phyloP scores from a whole-genome alignment of 2,888 invertebrate genomes.

The Ptychoptera contaminata region DNA sequence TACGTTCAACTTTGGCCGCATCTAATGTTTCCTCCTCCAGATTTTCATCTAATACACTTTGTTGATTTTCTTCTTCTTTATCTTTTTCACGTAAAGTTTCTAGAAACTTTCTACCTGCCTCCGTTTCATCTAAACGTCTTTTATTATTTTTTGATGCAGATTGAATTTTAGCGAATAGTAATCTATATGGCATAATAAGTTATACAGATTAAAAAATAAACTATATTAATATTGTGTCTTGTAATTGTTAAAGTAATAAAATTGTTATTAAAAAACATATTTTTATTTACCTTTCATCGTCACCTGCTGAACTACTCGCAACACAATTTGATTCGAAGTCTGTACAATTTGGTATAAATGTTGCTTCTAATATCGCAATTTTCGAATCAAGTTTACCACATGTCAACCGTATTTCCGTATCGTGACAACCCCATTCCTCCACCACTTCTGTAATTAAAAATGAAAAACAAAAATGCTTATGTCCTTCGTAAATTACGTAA shows the following conservation, averaged over 20 bases:
- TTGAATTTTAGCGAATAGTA: constrained; percentile 7
- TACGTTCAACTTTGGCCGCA: constrained; percentile 10
- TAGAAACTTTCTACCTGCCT: constrained; percentile 16
- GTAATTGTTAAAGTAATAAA: neutral
- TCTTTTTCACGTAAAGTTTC: constrained; percentile 15
- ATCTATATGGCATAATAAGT: neutral
- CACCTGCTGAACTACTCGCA: constrained; percentile 12
- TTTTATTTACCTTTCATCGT: constrained; percentile 14
- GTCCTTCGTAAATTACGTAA: too few relatives aligned
- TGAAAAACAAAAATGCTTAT: neutral
- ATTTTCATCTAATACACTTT: constrained; percentile 1
- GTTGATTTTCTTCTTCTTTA: constrained; percentile 8
- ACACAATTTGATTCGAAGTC: constrained; percentile 12
- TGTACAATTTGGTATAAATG: constrained; percentile 33
- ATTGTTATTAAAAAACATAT: neutral
- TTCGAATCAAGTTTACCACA: constrained; percentile 46
- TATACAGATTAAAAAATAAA: constrained; percentile 1
- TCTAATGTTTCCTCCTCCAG: constrained; percentile 8
- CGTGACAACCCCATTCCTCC: constrained; percentile 43
- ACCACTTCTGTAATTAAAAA: constrained; percentile 43
- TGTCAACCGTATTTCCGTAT: constrained; percentile 42
- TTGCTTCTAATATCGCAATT: constrained; percentile 46
- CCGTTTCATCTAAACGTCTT: constrained; percentile 13
- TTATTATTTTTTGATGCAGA: constrained; percentile 4
- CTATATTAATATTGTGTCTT: neutral